A percentile compares a stretch with the other conserved stretches of the same genome.
These are phyloP conservation scores for Peromyscus attwateri DNA, from an alignment of 2,797 vertebrate genomes.

Conservation along the genomic window DNA sequence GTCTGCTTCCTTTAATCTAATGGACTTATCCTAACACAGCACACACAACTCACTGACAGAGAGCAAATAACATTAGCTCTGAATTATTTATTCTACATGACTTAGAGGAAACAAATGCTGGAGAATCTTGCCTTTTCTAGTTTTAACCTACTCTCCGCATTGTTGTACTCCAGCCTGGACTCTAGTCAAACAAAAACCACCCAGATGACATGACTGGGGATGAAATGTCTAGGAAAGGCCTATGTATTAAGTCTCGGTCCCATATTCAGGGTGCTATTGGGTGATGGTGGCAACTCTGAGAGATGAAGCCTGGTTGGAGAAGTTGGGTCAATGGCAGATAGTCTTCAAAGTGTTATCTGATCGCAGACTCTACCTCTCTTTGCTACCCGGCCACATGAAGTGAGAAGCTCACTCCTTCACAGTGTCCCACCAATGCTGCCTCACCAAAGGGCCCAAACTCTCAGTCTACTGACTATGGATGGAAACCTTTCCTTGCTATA, in stretches of 20 bases:
- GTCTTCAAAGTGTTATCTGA: background rate
- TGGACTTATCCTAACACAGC: background rate
- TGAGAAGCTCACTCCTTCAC: background rate
- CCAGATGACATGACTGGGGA: background rate
- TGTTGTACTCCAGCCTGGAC: background rate
- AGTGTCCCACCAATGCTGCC: background rate
- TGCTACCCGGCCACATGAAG: background rate
- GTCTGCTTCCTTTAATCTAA: background rate
- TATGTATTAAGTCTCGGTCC: background rate
- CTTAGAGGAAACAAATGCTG: background rate
- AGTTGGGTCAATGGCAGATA: background rate
- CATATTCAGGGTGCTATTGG: background rate
- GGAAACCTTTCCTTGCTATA: background rate
- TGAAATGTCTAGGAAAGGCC: background rate
- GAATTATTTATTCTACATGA: background rate
- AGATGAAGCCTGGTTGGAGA: background rate
- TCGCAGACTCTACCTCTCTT: background rate
- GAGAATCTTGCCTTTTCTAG: background rate
- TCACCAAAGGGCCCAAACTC: background rate
- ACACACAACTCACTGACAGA: conserved; percentile 32
- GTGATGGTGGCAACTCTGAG: background rate
- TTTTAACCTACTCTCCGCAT: background rate
- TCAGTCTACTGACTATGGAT: background rate
- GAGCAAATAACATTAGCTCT: background rate
- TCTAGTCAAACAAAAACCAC: background rate